phyloP scores from a whole-genome alignment of 2,113 vertebrate species.

The Hippocampus abdominalis region DNA sequence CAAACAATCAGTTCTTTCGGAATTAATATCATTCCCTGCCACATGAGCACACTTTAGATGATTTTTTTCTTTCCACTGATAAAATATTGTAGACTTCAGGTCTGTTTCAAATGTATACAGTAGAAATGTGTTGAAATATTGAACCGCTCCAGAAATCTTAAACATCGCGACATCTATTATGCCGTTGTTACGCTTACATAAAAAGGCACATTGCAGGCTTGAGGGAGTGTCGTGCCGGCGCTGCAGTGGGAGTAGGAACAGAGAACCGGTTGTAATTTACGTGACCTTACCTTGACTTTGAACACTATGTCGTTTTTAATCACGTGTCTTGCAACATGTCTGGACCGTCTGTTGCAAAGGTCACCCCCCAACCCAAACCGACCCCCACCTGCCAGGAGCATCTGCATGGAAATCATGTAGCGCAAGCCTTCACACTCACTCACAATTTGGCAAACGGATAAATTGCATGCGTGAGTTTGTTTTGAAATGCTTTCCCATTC shows the following conservation, averaged over 20 bases:
- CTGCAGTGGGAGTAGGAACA: conserved; percentile 17
- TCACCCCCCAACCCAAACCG: conserved; percentile 17
- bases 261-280: conserved; percentile 11
- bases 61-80: not conserved
- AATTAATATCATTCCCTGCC: not conserved
- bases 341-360: conserved; percentile 41
- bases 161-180: conserved; percentile 11
- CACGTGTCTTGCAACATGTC: conserved; percentile 19
- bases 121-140: not conserved
- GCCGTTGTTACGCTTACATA: conserved; percentile 13
- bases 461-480: too few relatives aligned
- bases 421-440: not conserved
- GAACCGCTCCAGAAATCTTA: not conserved
- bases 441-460: not conserved
- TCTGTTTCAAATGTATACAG: not conserved
- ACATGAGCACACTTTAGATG: not conserved
- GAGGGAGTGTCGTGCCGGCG: not conserved
- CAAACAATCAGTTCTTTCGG: not conserved
- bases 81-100: conserved; percentile 4
- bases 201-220: conserved; percentile 3
- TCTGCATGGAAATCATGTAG: conserved; percentile 35
- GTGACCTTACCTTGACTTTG: conserved; percentile 44
- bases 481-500: too few relatives aligned
- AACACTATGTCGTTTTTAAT: conserved; percentile 5
- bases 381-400: conserved; percentile 31